phyloP scores from a whole-genome alignment of 2,113 vertebrate genomes.

The Poicephalus gulielmi region DNA sequence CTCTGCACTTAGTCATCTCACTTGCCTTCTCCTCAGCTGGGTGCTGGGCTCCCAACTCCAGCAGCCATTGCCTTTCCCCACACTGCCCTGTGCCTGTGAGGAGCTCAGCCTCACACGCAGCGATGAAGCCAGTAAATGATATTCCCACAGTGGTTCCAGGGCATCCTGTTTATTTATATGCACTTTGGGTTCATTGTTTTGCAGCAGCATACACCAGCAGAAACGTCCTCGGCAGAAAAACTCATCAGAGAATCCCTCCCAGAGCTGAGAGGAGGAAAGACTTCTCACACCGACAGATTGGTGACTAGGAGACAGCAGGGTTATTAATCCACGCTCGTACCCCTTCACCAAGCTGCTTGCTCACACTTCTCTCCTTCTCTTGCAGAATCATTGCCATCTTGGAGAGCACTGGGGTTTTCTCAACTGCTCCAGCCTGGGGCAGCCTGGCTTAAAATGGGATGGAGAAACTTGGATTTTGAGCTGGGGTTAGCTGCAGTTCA shows the following conservation, averaged over 20 bases:
- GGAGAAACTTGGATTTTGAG: not conserved
- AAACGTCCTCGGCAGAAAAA: not conserved
- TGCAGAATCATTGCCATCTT: not conserved
- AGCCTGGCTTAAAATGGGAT: not conserved
- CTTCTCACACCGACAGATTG: not conserved
- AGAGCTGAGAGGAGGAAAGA: not conserved
- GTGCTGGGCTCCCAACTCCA: not conserved
- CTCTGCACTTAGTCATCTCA: not conserved
- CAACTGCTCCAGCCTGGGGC: not conserved
- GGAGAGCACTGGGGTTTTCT: not conserved
- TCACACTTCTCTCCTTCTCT: not conserved
- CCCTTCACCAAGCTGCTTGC: not conserved
- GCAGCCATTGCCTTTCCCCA: not conserved
- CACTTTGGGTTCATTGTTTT: not conserved
- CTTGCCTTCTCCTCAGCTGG: not conserved
- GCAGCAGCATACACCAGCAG: not conserved
- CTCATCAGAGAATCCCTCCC: not conserved
- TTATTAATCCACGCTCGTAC: not conserved
- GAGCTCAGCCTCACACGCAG: not conserved
- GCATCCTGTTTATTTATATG: slow-evolving; percentile 1
- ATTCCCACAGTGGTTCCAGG: not conserved
- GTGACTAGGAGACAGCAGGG: not conserved
- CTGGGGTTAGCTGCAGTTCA: slow-evolving; percentile 12
- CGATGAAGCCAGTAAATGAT: not conserved
- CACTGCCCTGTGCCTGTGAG: not conserved